These are phyloP conservation scores for Fulica atra DNA, from an alignment of 2,113 vertebrate species.

Conservation along the genomic window DNA sequence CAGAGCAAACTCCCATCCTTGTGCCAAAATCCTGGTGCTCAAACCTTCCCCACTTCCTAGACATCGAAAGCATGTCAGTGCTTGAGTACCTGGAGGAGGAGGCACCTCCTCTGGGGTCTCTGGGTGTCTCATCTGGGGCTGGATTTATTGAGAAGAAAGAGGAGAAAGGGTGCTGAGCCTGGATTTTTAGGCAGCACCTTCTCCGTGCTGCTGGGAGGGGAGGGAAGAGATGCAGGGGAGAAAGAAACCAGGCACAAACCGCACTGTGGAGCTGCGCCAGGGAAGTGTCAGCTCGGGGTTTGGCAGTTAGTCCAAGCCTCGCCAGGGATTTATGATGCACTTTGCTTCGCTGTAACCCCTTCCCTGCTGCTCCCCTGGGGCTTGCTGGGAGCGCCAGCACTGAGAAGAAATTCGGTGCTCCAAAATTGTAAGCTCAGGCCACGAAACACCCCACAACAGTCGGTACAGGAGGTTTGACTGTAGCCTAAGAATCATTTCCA, in stretches of 20 bases:
- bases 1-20: rapidly evolving
- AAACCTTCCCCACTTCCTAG: not conserved
- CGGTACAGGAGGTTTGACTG: not conserved
- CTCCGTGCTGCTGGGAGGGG: not conserved
- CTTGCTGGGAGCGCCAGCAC: not conserved
- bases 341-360: not conserved
- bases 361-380: not conserved
- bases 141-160: not conserved
- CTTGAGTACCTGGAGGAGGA: not conserved
- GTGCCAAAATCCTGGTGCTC: not conserved
- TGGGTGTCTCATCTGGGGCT: not conserved
- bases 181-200: not conserved
- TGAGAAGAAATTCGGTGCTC: not conserved
- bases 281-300: not conserved
- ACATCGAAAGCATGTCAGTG: not conserved
- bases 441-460: not conserved
- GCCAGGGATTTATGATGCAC: not conserved
- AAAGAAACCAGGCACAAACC: not conserved
- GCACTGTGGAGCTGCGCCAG: not conserved
- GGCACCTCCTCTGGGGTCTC: not conserved
- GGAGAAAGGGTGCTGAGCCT: not conserved
- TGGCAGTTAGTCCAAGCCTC: not conserved
- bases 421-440: not conserved
- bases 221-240: not conserved
- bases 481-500: not conserved